These are phyloP conservation scores for Myotis findleyi DNA, from an alignment of 2,797 vertebrate genomes.

Conservation along the genomic window DNA sequence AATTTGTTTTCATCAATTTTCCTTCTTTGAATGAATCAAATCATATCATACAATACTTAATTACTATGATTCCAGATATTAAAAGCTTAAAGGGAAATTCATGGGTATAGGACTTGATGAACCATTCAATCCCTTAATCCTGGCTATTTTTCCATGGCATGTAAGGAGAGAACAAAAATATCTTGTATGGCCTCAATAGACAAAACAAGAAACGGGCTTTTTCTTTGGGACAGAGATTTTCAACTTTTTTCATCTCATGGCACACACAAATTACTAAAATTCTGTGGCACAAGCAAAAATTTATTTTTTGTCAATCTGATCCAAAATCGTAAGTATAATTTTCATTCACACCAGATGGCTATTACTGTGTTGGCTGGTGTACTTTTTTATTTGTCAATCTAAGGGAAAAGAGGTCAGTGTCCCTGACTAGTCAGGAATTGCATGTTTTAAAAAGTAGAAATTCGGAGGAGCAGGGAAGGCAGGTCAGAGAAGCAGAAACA, in stretches of 20 bases:
- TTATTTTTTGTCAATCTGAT: neutral
- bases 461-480: neutral
- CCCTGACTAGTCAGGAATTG: neutral
- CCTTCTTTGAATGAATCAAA: neutral
- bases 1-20: slow-evolving; percentile 22
- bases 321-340: neutral
- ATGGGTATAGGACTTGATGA: neutral
- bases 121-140: neutral
- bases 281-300: neutral
- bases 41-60: neutral
- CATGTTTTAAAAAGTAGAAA: neutral
- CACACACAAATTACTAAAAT: neutral
- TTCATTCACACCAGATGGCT: neutral
- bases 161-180: slow-evolving; percentile 5
- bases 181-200: neutral
- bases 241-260: neutral
- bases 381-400: neutral
- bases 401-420: neutral
- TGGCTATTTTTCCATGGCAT: neutral
- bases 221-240: neutral
- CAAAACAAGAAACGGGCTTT: slow-evolving; percentile 16
- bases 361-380: neutral
- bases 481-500: neutral
- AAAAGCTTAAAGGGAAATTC: slow-evolving; percentile 13
- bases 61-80: slow-evolving; percentile 35